Base-by-base conservation (phyloP, 2,888 invertebrate species). In the Protodeltote pygarga region DNA sequence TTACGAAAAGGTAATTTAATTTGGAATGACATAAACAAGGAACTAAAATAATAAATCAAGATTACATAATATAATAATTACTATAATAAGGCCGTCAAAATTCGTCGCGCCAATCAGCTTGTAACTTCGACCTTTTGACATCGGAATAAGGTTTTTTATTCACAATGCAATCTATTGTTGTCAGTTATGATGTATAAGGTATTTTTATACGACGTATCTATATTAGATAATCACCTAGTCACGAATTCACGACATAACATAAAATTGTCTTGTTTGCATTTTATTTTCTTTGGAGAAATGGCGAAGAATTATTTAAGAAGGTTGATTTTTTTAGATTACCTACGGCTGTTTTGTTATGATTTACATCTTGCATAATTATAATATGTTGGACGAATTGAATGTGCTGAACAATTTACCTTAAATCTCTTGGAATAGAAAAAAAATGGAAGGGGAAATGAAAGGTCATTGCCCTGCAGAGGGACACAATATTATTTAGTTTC, bases 101-200 rank as follows among this genome's bases (percentile, higher is more conserved):
- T 57, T 42, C 39, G 47, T 53, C 45, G 27, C 50, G 34, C 46
- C 27, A 28, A 24, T 44, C 37, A 24, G 49, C 37, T 45, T 23
- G 37, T 39, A 25, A 24, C 45, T 48, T 47, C 42, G 50, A 71
- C 60, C 58, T 63, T 52, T 65, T 68, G 59, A 61, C 63, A 63
- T 52, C 52, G 54, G 55, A 64, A 71, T 62, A 10, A 46, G n/a
- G 16, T 38, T 51, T 72, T 65, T 71, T 47, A 46, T 72, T 66
- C 54, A 24, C 59, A 37, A 72, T 71, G 60, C 69, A 55, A 65
- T 68, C 70, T 63, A 77, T 83, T 82, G 77, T 81, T 76, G 67
- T 73, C 68, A 54, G 68, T 66, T 61, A 73, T 82, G 75, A 83
- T 82, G 51, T 76, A 81, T 80, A 77, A 63, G 48, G 57, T 72